Base-by-base conservation (phyloP, 2,113 vertebrate genomes). In the Verasper variegatus region DNA sequence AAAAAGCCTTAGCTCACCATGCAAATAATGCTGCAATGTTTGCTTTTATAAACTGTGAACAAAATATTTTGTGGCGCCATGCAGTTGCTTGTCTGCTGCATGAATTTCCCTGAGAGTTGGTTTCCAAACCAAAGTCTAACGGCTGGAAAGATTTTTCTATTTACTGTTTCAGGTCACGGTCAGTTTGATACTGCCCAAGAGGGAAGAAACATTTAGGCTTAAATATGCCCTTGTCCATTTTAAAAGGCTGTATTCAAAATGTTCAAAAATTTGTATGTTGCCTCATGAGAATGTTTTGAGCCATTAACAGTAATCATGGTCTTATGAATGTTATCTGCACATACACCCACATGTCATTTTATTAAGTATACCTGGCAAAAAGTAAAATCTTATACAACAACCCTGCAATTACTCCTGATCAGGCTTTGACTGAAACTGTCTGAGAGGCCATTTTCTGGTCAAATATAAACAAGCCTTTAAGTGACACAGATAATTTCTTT, bases 31-130 rank as follows among this genome's bases (percentile, higher is more conserved):
- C 37, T 35, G 10, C 66, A 72, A 3, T n/a, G 40, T 42, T 42
- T 18, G 47, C 47, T 18, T 51, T 51, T 17, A 51, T 15, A 51
- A 51, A 51, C 5, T 18, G 15, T 37, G 23, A 62, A 35, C 14
- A 24, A 71, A 76, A 68, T 51, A 26, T 35, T 47, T 21, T 35
- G n/a, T 60, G 68, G 63, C 17, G 17, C 52, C 42, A 35, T 54
- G 47, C 26, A 26, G 67, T 51, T 67, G 57, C 15, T 52, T 45
- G 49, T 20, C 57, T 68, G 47, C 49, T 68, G 68, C 10, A 17
- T 52, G 37, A 42, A 56, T 37, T 27, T 61, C 51, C 56, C 69
- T 40, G 37, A 74, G 58, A 74, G 63, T 24, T 57, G 24, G 17
- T 42, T 71, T 58, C 62, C 23, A 57, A 51, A 45, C 42, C 15